A percentile compares a stretch with the other conserved stretches of the same genome.
Conservation (phyloP, 2,797 vertebrate species). For the Centropyge bicolor region DNA sequence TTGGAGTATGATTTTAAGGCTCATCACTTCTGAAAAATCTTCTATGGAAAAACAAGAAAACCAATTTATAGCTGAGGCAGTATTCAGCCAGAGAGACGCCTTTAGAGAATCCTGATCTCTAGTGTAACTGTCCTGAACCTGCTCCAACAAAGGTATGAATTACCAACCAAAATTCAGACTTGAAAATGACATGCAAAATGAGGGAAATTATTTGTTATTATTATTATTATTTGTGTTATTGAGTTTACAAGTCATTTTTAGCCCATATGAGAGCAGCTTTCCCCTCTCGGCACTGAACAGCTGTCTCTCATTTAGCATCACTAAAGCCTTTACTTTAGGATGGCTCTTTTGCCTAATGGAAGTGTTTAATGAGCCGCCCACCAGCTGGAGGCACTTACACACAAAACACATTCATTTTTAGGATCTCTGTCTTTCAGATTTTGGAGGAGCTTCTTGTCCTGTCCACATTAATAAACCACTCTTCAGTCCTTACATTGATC, state of each 20-base stretch:
- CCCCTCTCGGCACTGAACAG: conserved; percentile 5
- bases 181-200: background rate
- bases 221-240: background rate
- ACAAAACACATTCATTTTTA: background rate
- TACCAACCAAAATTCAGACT: background rate
- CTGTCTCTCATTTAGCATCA: conserved; percentile 16
- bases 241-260: background rate
- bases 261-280: background rate
- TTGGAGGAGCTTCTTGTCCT: conserved; percentile 80
- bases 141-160: conserved; percentile 78
- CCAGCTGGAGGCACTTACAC: background rate
- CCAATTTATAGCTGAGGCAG: conserved; percentile 79
- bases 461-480: conserved; percentile 55
- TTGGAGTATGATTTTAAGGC: conserved; percentile 88
- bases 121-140: conserved; percentile 39
- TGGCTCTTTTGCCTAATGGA: background rate
- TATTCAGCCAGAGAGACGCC: conserved; percentile 88
- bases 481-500: conserved; percentile 19
- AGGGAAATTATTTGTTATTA: background rate
- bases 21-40: conserved; percentile 78
- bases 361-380: background rate
- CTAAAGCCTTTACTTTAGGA: conserved; percentile 7
- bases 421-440: conserved; percentile 67
- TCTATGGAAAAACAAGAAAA: conserved; percentile 90
- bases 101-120: conserved; percentile 91